Evolutionary conservation across 2,888 invertebrate species (phyloP).

Genomic region (Arge pagana): DNA sequence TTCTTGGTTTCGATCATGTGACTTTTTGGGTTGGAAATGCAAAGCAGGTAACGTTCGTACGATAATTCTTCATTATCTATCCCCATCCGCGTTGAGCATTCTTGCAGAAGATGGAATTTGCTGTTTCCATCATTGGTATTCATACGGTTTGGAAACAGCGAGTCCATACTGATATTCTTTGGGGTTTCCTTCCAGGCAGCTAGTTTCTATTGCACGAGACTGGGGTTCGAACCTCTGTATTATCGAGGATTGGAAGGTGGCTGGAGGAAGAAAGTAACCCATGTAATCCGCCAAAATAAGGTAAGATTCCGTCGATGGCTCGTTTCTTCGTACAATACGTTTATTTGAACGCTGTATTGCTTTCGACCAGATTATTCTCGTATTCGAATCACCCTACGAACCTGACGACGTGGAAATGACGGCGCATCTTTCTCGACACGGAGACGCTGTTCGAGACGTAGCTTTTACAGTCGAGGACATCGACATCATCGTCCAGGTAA

Average conservation of each 20-base stretch:
- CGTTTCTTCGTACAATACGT: no score
- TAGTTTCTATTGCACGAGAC: slow-evolving; percentile 84
- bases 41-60: slow-evolving; percentile 74
- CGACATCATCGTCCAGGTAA: slow-evolving; percentile 76
- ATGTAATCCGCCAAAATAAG: slow-evolving; percentile 90
- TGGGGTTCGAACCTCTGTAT: slow-evolving; percentile 92
- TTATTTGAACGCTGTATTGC: no score
- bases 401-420: neutral
- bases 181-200: no score
- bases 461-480: slow-evolving; percentile 91
- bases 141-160: no score
- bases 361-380: slow-evolving; percentile 1
- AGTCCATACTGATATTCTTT: no score
- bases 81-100: slow-evolving; percentile 14
- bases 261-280: slow-evolving; percentile 77
- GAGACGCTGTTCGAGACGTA: slow-evolving; percentile 80
- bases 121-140: no score
- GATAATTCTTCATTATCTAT: slow-evolving; percentile 21
- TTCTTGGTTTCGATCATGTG: slow-evolving; percentile 89
- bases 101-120: no score
- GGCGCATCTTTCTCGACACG: neutral
- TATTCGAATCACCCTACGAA: no score
- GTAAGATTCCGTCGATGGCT: no score
- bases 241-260: slow-evolving; percentile 97
- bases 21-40: slow-evolving; percentile 98